Conservation (phyloP, 2,888 invertebrate species). For the Apamea monoglypha region DNA sequence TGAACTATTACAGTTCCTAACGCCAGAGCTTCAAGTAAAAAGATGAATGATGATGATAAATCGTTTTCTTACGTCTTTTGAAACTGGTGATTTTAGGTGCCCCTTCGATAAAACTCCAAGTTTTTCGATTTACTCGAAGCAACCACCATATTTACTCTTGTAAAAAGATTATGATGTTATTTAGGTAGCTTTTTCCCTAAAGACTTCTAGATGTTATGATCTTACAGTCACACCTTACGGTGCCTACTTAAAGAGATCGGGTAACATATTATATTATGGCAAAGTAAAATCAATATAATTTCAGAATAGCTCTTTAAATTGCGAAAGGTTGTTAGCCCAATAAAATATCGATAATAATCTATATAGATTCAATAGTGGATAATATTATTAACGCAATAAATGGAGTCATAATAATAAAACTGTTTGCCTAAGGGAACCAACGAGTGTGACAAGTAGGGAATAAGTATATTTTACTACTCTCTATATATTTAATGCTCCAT, state of each 20-base stretch:
- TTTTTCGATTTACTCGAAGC: conserved; percentile 18
- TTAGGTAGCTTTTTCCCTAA: neutral
- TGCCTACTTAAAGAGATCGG: conserved; percentile 1
- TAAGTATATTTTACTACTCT: conserved; percentile 63
- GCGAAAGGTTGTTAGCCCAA: conserved; percentile 48
- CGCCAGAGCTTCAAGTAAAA: conserved; percentile 45
- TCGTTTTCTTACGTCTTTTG: conserved; percentile 50
- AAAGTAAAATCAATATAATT: conserved; percentile 43
- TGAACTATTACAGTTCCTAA: conserved; percentile 49
- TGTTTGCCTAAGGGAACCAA: conserved; percentile 63
- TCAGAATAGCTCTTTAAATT: conserved; percentile 40
- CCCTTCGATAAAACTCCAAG: conserved; percentile 29
- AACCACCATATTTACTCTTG: neutral
- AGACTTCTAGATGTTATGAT: neutral
- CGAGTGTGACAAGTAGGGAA: conserved; percentile 56
- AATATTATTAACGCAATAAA: conserved; percentile 67
- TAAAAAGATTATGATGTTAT: conserved; percentile 10
- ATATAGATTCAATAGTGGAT: conserved; percentile 62
- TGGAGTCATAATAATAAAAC: conserved; percentile 64
- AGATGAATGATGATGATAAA: conserved; percentile 58
- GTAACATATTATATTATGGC: conserved; percentile 22
- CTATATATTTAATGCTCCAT: conserved; percentile 61
- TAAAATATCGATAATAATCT: conserved; percentile 66
- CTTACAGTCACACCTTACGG: neutral
- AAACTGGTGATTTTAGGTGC: conserved; percentile 43